A percentile compares a stretch with the other conserved stretches of the same genome.
phyloP scores from a whole-genome alignment of 2,888 invertebrate genomes.

The Colletes collaris region DNA sequence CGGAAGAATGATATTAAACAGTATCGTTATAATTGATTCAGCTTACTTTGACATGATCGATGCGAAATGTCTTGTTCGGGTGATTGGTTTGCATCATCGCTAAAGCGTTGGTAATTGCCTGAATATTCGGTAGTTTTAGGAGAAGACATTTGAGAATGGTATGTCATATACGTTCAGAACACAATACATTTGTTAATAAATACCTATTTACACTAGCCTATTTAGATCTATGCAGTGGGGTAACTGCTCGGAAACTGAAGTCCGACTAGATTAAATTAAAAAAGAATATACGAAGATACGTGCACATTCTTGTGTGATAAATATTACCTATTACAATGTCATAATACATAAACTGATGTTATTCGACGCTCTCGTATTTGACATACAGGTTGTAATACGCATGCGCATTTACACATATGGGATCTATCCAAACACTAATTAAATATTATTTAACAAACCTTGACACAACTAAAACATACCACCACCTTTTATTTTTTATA shows the following conservation, averaged over 20 bases:
- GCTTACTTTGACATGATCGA: conserved; percentile 77
- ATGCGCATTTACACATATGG: conserved; percentile 27
- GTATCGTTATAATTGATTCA: neutral
- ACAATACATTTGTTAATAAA: conserved; percentile 31
- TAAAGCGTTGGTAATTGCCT: conserved; percentile 77
- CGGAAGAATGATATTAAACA: conserved; percentile 13
- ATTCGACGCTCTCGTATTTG: conserved; percentile 38
- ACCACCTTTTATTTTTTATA: too few relatives aligned
- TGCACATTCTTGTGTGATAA: conserved; percentile 38
- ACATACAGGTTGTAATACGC: conserved; percentile 41
- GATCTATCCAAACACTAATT: neutral
- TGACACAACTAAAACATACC: too few relatives aligned
- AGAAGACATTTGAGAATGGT: conserved; percentile 66
- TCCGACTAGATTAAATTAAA: conserved; percentile 28
- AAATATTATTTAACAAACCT: too few relatives aligned
- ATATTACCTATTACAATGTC: conserved; percentile 41
- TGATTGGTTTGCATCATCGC: conserved; percentile 71
- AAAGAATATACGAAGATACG: conserved; percentile 11
- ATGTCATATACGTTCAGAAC: conserved; percentile 42
- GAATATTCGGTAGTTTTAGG: conserved; percentile 62
- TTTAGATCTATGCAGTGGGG: neutral
- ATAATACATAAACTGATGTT: conserved; percentile 26
- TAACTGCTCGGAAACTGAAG: conserved; percentile 30
- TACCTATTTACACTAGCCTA: conserved; percentile 9
- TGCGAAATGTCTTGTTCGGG: conserved; percentile 70